Evolutionary conservation across 2,797 vertebrate genomes (phyloP).

Genomic region (Sebastes ruberrimus): DNA sequence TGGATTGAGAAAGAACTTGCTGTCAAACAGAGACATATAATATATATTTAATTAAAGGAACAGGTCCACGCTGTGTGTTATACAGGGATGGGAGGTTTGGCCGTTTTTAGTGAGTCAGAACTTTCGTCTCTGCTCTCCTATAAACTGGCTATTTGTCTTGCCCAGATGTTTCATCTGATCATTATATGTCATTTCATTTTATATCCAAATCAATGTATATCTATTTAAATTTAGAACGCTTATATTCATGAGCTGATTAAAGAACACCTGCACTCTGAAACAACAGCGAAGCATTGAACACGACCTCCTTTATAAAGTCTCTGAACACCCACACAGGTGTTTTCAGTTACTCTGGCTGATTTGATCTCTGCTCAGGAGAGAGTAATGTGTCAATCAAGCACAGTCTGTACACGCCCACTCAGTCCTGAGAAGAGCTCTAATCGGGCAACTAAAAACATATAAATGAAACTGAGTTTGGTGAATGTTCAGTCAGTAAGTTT

Average conservation of each 20-base stretch:
- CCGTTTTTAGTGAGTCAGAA: background rate
- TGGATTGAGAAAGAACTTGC: too few relatives aligned
- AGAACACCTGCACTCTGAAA: background rate
- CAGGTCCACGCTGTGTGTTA: fast-evolving
- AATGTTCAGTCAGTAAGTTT: background rate
- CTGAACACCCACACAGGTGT: background rate
- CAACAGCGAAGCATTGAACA: background rate
- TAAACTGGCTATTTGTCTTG: background rate
- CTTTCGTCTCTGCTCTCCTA: background rate
- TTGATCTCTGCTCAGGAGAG: background rate
- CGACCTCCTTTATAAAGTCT: background rate
- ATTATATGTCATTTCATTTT: background rate
- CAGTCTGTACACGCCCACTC: background rate
- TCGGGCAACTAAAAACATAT: background rate
- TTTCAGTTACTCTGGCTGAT: background rate
- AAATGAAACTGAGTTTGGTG: background rate
- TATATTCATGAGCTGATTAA: background rate
- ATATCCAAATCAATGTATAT: background rate
- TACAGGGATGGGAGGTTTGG: too few relatives aligned
- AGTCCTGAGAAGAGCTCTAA: background rate
- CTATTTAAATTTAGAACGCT: background rate
- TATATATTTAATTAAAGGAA: too few relatives aligned
- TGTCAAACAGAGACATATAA: too few relatives aligned
- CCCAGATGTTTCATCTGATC: background rate
- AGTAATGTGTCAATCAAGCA: background rate